Percentiles rank a stretch among this genome's conserved stretches.
Conservation (phyloP, 2,113 vertebrate species). For the Larimichthys polyactis region DNA sequence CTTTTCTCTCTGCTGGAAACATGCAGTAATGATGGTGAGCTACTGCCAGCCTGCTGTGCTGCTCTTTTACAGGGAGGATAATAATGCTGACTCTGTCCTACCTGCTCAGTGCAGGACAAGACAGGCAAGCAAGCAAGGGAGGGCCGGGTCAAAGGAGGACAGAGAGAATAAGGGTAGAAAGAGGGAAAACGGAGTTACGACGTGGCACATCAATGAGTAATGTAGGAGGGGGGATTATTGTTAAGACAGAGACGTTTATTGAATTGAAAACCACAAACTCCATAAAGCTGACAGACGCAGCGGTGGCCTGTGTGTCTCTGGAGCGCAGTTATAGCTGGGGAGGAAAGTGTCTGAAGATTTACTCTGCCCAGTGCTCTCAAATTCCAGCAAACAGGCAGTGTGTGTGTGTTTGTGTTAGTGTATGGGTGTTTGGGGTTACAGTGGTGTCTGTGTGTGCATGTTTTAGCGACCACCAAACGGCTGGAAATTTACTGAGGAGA, state of each 20-base stretch:
- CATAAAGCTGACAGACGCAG: constrained; percentile 39
- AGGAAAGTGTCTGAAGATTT: constrained; percentile 62
- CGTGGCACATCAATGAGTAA: constrained; percentile 43
- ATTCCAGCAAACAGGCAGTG: constrained; percentile 68
- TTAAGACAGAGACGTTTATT: constrained; percentile 54
- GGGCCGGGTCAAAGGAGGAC: constrained; percentile 41
- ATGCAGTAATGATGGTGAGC: constrained; percentile 67
- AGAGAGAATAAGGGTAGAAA: constrained; percentile 26
- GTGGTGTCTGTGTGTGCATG: constrained; percentile 69
- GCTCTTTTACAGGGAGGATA: constrained; percentile 71
- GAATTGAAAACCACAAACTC: constrained; percentile 31
- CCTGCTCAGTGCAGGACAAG: constrained; percentile 51
- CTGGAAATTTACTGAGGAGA: constrained; percentile 87
- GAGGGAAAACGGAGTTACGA: constrained; percentile 17
- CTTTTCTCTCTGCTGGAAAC: constrained; percentile 75
- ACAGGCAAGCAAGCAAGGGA: constrained; percentile 13
- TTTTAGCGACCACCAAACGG: constrained; percentile 78
- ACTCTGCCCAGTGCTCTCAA: constrained; percentile 53
- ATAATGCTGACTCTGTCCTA: constrained; percentile 75
- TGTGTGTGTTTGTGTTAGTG: constrained; percentile 69
- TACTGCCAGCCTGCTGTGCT: constrained; percentile 65
- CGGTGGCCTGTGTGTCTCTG: constrained; percentile 57
- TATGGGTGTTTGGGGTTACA: constrained; percentile 66
- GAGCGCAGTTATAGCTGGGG: constrained; percentile 41
- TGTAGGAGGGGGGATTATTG: constrained; percentile 42